Evolutionary conservation across 2,888 invertebrate species (phyloP).

Genomic region (Penaeus monodon): DNA sequence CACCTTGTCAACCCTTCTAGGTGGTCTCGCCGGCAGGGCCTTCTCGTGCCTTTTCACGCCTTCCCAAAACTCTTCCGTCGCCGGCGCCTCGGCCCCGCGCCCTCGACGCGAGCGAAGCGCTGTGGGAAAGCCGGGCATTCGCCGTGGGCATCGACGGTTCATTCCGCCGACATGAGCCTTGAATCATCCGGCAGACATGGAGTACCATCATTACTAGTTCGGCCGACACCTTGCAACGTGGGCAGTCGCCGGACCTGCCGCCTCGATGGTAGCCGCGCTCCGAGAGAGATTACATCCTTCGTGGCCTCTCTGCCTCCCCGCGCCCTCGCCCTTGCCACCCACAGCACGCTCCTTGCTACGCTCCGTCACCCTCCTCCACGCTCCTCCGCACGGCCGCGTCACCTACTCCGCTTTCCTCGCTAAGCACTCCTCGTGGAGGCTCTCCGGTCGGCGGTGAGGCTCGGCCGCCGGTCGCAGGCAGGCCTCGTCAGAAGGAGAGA

Average conservation of each 20-base stretch:
- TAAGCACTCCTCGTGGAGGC: not conserved
- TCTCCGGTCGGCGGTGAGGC: not conserved
- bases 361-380: conserved; percentile 4
- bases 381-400: not conserved
- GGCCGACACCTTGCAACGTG: conserved; percentile 51
- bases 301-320: conserved; percentile 7
- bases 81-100: not conserved
- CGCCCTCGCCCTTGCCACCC: no score
- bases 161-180: conserved; percentile 45
- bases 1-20: conserved; percentile 53
- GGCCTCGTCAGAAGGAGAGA: no score
- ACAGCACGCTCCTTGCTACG: no score
- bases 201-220: conserved; percentile 46
- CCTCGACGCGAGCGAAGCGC: not conserved
- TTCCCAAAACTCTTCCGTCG: conserved; percentile 21
- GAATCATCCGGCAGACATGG: conserved; percentile 53
- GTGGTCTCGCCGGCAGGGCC: conserved; percentile 34
- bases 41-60: conserved; percentile 16
- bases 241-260: conserved; percentile 7
- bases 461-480: no score
- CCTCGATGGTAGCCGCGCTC: not conserved
- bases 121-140: conserved; percentile 25
- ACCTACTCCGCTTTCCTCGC: not conserved
- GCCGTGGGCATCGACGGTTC: conserved; percentile 33
- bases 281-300: not conserved